These are phyloP conservation scores for Leptura quadrifasciata DNA, from an alignment of 2,888 invertebrate species.

Conservation along the genomic window DNA sequence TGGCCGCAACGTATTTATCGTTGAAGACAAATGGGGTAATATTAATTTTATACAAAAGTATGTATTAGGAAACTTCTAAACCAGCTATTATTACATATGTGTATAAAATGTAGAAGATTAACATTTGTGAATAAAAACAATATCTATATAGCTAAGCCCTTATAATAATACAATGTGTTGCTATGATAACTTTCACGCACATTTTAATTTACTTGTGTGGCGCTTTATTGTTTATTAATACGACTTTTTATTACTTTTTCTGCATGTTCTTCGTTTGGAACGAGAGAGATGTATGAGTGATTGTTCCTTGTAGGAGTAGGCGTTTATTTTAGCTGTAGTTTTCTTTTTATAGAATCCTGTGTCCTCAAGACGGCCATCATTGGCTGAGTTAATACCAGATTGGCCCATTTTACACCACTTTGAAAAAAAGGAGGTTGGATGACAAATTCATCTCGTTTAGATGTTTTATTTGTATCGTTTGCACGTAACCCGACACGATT, in stretches of 20 bases:
- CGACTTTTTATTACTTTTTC: neutral
- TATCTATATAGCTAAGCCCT: constrained; percentile 22
- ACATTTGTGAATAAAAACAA: constrained; percentile 34
- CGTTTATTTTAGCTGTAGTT: constrained; percentile 70
- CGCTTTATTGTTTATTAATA: constrained; percentile 12
- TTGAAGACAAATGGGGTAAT: neutral
- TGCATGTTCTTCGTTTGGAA: constrained; percentile 40
- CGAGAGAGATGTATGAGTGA: constrained; percentile 47
- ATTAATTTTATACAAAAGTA: constrained; percentile 16
- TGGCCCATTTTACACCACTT: constrained; percentile 94
- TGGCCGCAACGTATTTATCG: neutral
- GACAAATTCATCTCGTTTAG: constrained; percentile 65
- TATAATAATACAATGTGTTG: constrained; percentile 24
- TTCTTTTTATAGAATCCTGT: constrained; percentile 73
- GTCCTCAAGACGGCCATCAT: constrained; percentile 87
- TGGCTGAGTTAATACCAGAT: constrained; percentile 97
- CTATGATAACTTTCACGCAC: neutral
- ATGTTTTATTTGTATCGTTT: constrained; percentile 62
- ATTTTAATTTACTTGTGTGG: constrained; percentile 18
- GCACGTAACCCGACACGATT: constrained; percentile 57
- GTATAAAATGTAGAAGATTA: constrained; percentile 36
- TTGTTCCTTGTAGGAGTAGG: constrained; percentile 50
- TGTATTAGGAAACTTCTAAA: constrained; percentile 22
- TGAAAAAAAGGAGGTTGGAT: constrained; percentile 90
- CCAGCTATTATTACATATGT: neutral